phyloP scores from a whole-genome alignment of 2,797 vertebrate genomes.

The Rhinogobio ventralis region DNA sequence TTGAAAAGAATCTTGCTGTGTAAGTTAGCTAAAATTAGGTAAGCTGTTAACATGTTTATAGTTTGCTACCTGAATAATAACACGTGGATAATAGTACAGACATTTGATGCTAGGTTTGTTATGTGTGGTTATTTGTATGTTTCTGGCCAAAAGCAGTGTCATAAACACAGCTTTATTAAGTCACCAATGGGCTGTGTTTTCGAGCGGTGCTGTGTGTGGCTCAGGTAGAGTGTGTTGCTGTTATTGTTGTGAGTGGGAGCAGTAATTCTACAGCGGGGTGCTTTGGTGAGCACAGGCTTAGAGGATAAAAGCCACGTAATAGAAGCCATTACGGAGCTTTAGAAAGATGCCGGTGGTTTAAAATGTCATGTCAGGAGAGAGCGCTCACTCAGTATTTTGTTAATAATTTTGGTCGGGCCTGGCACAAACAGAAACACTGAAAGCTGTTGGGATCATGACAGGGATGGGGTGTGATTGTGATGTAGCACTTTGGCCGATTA shows the following conservation, averaged over 20 bases:
- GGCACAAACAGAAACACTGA: constrained; percentile 43
- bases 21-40: background rate
- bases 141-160: background rate
- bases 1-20: background rate
- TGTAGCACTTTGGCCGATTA: constrained; percentile 27
- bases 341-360: constrained; percentile 69
- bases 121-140: background rate
- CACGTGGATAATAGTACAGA: no score
- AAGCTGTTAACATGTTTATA: background rate
- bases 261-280: constrained; percentile 57
- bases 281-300: constrained; percentile 67
- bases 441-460: constrained; percentile 34
- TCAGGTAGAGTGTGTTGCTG: constrained; percentile 44
- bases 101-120: background rate
- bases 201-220: constrained; percentile 7
- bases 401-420: constrained; percentile 67
- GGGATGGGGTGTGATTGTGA: constrained; percentile 13
- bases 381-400: constrained; percentile 70
- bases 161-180: constrained; percentile 23
- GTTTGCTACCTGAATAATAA: background rate
- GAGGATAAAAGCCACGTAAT: constrained; percentile 71
- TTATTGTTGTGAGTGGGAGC: constrained; percentile 60
- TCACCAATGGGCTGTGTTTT: constrained; percentile 15
- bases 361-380: constrained; percentile 73
- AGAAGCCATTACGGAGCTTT: constrained; percentile 68